These are phyloP conservation scores for Coryphaenoides rupestris DNA, from an alignment of 2,113 vertebrate genomes.

Conservation along the genomic window DNA sequence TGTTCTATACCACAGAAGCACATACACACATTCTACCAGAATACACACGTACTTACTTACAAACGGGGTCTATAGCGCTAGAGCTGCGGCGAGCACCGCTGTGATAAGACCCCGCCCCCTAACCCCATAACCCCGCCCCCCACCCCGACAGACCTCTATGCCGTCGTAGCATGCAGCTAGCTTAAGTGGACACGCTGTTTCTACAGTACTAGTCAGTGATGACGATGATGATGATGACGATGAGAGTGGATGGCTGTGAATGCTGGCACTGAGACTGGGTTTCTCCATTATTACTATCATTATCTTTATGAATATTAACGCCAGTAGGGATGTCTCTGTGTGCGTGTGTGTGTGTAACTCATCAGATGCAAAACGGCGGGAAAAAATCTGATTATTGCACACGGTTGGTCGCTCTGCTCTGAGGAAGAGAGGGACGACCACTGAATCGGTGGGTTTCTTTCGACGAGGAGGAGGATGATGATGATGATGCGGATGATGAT, in stretches of 20 bases:
- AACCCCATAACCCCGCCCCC: too few relatives aligned
- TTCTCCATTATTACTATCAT: not conserved
- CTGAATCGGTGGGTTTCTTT: constrained; percentile 43
- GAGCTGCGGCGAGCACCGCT: too few relatives aligned
- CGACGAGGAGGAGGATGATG: constrained; percentile 31
- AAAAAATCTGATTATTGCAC: constrained; percentile 66
- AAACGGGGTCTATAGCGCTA: not conserved
- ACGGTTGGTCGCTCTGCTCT: constrained; percentile 61
- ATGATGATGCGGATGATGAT: too few relatives aligned
- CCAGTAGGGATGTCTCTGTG: too few relatives aligned
- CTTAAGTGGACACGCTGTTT: not conserved
- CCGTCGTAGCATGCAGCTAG: not conserved
- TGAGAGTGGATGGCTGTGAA: not conserved
- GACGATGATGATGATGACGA: too few relatives aligned
- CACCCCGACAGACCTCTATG: not conserved
- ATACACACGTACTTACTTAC: not conserved
- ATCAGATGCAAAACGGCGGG: constrained; percentile 26
- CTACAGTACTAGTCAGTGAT: constrained; percentile 1
- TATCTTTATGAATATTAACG: too few relatives aligned
- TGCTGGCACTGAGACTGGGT: not conserved
- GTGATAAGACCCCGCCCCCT: too few relatives aligned
- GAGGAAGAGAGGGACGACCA: constrained; percentile 34
- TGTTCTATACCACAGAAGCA: constrained; percentile 27
- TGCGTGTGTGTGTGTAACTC: too few relatives aligned
- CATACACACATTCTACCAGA: not conserved